These are phyloP conservation scores for Lithophane socia DNA, from an alignment of 2,888 invertebrate genomes.

Conservation along the genomic window DNA sequence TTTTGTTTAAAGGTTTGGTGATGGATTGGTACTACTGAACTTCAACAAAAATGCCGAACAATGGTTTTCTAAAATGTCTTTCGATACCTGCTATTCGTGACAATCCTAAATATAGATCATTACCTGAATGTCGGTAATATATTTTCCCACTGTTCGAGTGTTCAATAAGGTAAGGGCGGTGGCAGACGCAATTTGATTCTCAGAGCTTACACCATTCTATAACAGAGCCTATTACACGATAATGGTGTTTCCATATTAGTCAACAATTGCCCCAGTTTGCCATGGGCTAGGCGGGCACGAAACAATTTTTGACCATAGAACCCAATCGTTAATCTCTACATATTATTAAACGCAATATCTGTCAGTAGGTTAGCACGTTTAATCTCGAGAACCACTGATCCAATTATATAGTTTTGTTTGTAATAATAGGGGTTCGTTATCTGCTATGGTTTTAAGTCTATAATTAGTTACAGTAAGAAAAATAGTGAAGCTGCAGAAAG, in stretches of 20 bases:
- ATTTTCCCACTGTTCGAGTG: conserved; percentile 76
- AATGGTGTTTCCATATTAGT: conserved; percentile 86
- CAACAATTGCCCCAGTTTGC: conserved; percentile 81
- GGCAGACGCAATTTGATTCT: conserved; percentile 76
- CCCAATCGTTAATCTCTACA: conserved; percentile 59
- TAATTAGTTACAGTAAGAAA: conserved; percentile 41
- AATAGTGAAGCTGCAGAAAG: conserved; percentile 8
- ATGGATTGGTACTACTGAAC: not conserved
- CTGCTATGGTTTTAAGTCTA: conserved; percentile 17
- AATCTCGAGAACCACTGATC: conserved; percentile 43
- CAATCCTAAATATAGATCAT: conserved; percentile 28
- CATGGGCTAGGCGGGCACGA: conserved; percentile 82
- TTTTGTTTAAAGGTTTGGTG: not conserved
- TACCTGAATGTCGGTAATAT: conserved; percentile 32
- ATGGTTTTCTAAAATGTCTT: not conserved
- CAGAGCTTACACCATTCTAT: conserved; percentile 81
- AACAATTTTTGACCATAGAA: conserved; percentile 81
- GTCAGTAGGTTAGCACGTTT: conserved; percentile 51
- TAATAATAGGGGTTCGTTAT: conserved; percentile 37
- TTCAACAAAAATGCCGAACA: not conserved
- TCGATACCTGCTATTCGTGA: conserved; percentile 8
- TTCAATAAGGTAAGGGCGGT: conserved; percentile 76
- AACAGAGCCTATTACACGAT: conserved; percentile 71
- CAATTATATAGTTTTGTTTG: conserved; percentile 48
- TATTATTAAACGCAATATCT: conserved; percentile 61